phyloP scores from a whole-genome alignment of 2,797 vertebrate species.

The Girardinus metallicus region DNA sequence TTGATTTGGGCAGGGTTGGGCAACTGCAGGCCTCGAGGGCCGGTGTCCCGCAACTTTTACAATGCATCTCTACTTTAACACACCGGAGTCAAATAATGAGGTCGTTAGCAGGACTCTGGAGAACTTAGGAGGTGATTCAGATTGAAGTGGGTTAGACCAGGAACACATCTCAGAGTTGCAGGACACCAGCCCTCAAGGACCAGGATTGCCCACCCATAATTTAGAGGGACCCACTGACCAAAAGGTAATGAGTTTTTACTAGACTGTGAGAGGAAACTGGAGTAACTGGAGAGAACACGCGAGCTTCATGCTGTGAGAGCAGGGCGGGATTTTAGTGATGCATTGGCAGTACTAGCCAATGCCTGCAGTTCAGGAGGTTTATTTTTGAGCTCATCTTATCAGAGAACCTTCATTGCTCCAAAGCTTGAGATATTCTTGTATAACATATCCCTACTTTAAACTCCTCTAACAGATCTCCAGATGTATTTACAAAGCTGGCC shows the following conservation, averaged over 20 bases:
- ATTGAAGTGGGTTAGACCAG: too few relatives aligned
- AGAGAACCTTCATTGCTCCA: not conserved
- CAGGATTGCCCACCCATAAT: not conserved
- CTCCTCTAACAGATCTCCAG: not conserved
- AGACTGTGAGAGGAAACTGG: not conserved
- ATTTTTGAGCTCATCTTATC: not conserved
- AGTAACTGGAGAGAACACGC: not conserved
- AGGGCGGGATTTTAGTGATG: not conserved
- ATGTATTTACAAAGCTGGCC: not conserved
- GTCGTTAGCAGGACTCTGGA: too few relatives aligned
- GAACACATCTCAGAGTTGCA: too few relatives aligned
- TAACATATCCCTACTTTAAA: not conserved
- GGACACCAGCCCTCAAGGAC: not conserved
- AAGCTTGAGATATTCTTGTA: too few relatives aligned
- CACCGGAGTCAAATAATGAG: too few relatives aligned
- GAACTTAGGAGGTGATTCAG: too few relatives aligned
- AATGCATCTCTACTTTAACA: too few relatives aligned
- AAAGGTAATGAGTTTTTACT: not conserved
- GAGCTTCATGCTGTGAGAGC: not conserved
- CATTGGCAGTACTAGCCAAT: not conserved
- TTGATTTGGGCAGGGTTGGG: too few relatives aligned
- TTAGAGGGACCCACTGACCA: too few relatives aligned
- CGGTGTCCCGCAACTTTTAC: too few relatives aligned
- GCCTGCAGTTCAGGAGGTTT: not conserved
- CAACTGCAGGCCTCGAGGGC: too few relatives aligned